Evolutionary conservation across 2,888 invertebrate genomes (phyloP).

Genomic region (Trichopoda pennipes): DNA sequence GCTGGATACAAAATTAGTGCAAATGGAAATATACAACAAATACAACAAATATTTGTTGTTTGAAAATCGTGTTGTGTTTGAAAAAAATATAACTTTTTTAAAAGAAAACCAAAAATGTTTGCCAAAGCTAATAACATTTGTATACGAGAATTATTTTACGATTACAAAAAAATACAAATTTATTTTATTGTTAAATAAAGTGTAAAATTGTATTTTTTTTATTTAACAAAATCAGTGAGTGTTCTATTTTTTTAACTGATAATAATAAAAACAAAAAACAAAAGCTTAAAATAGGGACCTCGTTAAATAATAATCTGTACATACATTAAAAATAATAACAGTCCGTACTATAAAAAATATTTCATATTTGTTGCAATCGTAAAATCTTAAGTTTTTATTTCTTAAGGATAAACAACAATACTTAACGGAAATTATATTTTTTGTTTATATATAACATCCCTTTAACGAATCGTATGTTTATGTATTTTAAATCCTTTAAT

Average conservation of each 20-base stretch:
- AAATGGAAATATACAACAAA: neutral
- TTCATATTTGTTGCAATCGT: too few species aligned
- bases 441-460: conserved; percentile 19
- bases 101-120: neutral
- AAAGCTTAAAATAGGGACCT: too few species aligned
- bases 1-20: conserved; percentile 56
- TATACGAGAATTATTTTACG: neutral
- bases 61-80: neutral
- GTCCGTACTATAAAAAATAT: too few species aligned
- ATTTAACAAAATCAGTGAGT: too few species aligned
- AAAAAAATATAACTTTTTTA: neutral
- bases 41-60: conserved; percentile 13
- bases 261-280: too few species aligned
- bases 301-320: too few species aligned
- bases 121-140: neutral
- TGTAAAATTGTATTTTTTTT: too few species aligned
- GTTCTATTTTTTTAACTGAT: too few species aligned
- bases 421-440: conserved; percentile 40
- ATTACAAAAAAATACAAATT: too few species aligned
- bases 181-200: too few species aligned
- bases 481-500: conserved; percentile 38
- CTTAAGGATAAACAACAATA: conserved; percentile 6
- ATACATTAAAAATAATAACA: too few species aligned
- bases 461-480: conserved; percentile 32
- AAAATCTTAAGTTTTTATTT: conserved; percentile 4